Evolutionary conservation across 35 echinoderm and acorn worm species (phyloP).

Genomic region (Eucidaris tribuloides): DNA sequence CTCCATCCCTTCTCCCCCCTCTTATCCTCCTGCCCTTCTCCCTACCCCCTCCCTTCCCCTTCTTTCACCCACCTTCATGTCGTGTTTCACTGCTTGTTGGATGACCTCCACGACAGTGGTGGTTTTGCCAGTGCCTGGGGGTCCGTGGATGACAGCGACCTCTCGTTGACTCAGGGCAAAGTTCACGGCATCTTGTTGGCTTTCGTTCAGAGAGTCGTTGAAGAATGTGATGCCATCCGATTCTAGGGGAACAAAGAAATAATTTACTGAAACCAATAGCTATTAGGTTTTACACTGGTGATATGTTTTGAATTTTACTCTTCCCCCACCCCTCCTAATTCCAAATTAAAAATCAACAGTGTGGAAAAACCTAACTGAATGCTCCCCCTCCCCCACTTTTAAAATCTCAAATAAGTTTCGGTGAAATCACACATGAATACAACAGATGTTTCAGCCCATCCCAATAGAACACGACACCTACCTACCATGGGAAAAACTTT

Average conservation of each 20-base stretch:
- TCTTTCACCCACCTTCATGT: constrained; percentile 74
- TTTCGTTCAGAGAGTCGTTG: constrained; percentile 71
- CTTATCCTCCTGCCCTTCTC: too few species aligned
- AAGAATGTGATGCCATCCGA: constrained; percentile 50
- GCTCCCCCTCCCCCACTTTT: too few species aligned
- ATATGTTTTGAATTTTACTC: background rate
- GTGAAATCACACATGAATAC: too few species aligned
- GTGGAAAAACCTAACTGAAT: too few species aligned
- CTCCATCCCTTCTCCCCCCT: too few species aligned
- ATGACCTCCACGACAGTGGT: constrained; percentile 93
- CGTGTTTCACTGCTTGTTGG: constrained; percentile 68
- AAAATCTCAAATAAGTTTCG: too few species aligned
- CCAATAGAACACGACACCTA: too few species aligned
- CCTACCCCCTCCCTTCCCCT: too few species aligned
- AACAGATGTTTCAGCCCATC: too few species aligned
- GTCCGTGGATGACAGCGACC: constrained; percentile 92
- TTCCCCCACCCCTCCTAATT: background rate
- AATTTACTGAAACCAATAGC: background rate
- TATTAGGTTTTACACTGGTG: background rate
- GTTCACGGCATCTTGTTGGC: constrained; percentile 76
- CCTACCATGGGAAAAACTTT: too few species aligned
- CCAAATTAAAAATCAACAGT: background rate
- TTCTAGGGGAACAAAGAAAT: background rate
- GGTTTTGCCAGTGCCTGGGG: constrained; percentile 93
- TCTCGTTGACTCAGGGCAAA: constrained; percentile 86